These are phyloP conservation scores for Archivesica marissinica DNA, from an alignment of 1,140 invertebrate species.

Conservation along the genomic window DNA sequence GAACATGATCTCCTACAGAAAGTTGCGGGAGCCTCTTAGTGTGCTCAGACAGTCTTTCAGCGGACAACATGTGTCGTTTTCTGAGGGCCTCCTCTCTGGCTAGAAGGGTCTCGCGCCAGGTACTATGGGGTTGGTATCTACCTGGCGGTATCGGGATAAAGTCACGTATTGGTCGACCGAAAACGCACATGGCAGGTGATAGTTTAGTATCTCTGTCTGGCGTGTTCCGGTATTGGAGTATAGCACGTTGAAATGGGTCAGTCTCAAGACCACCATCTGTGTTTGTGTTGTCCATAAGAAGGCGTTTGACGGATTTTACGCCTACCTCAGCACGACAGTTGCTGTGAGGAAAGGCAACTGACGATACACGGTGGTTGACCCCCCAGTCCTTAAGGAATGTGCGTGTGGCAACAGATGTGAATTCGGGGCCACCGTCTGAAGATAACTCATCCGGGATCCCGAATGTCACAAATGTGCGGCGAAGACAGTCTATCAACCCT, in stretches of 20 bases:
- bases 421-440: constrained; percentile 63
- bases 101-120: constrained; percentile 50
- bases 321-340: constrained; percentile 65
- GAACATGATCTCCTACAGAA: constrained; percentile 59
- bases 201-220: constrained; percentile 53
- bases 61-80: constrained; percentile 60
- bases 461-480: constrained; percentile 60
- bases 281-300: constrained; percentile 39
- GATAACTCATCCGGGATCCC: constrained; percentile 62
- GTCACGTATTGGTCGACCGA: constrained; percentile 33
- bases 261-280: constrained; percentile 60
- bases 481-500: constrained; percentile 51
- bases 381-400: constrained; percentile 59
- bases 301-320: constrained; percentile 66
- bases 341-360: constrained; percentile 65
- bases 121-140: constrained; percentile 58
- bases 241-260: constrained; percentile 57
- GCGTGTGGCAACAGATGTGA: constrained; percentile 54
- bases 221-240: constrained; percentile 66
- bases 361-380: constrained; percentile 63
- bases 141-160: constrained; percentile 60
- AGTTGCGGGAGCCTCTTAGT: constrained; percentile 62
- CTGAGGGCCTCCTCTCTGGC: constrained; percentile 55
- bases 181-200: constrained; percentile 57
- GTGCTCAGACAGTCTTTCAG: constrained; percentile 64